Base-by-base conservation (phyloP, 2,888 invertebrate genomes). In the Pyrochroa serraticornis region DNA sequence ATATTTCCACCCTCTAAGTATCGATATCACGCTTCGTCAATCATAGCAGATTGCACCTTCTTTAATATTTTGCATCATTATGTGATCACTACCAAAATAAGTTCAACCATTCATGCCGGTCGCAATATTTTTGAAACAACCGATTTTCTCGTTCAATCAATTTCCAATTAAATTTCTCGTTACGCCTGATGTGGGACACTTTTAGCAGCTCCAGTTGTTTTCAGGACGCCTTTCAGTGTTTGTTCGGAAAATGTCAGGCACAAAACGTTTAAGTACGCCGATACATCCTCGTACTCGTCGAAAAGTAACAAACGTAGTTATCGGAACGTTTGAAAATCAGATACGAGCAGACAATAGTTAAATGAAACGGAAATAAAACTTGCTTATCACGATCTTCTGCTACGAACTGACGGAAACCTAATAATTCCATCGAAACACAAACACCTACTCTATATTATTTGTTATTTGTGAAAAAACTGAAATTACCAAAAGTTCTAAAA, bases 331-430 rank as follows among this genome's bases (percentile, higher is more conserved):
- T 13, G 34, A 45, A 51, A 58, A 58, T 58, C 43, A 58, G 44
- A 55, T 58, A 35, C 39, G 47, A 47, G 42, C 37, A 58, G 43
- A 36, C 48, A 34, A 22, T 5, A 22, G 36, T 52, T 34, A 43
- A 58, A 52, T 58, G 53, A 58, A 53, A 58, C 37, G 53, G 48
- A 49, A 48, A 53, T 58, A 52, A 49, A 53, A 58, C 58, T 53
- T 58, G 58, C 53, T 58, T 58, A 58, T 58, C 53, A 34, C 45
- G 53, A 58, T 53, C 34, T 52, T 47, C 43, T 47, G 47, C 54
- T 34, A 42, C 48, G 34, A 47, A 49, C 44, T 49, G 55, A 55
- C 55, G 49, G 49, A 44, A 48, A 49, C 38, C 50, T 50, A 50
- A 56, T 50, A 46, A 50, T 50, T 41, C 56, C 48, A 49, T 55